These are phyloP conservation scores for Drosophila sturtevanti DNA, from an alignment of 1,140 invertebrate species.

Conservation along the genomic window DNA sequence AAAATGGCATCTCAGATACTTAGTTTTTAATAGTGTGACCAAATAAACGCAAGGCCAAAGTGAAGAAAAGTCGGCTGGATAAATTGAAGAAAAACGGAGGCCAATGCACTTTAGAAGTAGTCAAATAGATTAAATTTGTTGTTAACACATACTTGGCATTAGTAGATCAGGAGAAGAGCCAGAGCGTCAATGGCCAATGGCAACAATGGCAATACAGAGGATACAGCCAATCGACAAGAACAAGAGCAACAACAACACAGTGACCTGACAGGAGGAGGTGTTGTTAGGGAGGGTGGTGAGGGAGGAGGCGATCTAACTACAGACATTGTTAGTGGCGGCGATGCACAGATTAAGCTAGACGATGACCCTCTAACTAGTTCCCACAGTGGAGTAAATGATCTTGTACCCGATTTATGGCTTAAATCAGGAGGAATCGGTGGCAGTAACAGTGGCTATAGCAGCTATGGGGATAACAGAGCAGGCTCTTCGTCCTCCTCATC, in stretches of 20 bases:
- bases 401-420: slow-evolving; percentile 69
- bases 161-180: background rate
- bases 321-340: background rate
- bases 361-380: slow-evolving; percentile 3
- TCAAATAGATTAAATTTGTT: slow-evolving; percentile 11
- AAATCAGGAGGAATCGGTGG: slow-evolving; percentile 28
- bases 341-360: background rate
- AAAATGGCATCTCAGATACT: background rate
- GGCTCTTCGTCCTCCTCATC: slow-evolving; percentile 22
- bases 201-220: slow-evolving; percentile 62
- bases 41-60: background rate
- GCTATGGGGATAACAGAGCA: slow-evolving; percentile 56
- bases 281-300: slow-evolving; percentile 31
- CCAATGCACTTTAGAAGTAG: slow-evolving; percentile 37
- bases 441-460: slow-evolving; percentile 20
- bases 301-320: slow-evolving; percentile 12
- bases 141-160: slow-evolving; percentile 22
- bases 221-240: slow-evolving; percentile 42
- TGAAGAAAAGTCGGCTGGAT: slow-evolving; percentile 60
- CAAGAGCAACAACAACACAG: slow-evolving; percentile 32
- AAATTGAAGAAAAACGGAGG: slow-evolving; percentile 53
- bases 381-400: slow-evolving; percentile 56
- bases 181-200: slow-evolving; percentile 64
- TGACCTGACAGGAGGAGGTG: slow-evolving; percentile 24
- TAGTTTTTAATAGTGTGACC: slow-evolving; percentile 3